A percentile compares a stretch with the other conserved stretches of the same genome.
Conservation (phyloP, 2,797 vertebrate genomes). For the Coccyzus lansbergi region DNA sequence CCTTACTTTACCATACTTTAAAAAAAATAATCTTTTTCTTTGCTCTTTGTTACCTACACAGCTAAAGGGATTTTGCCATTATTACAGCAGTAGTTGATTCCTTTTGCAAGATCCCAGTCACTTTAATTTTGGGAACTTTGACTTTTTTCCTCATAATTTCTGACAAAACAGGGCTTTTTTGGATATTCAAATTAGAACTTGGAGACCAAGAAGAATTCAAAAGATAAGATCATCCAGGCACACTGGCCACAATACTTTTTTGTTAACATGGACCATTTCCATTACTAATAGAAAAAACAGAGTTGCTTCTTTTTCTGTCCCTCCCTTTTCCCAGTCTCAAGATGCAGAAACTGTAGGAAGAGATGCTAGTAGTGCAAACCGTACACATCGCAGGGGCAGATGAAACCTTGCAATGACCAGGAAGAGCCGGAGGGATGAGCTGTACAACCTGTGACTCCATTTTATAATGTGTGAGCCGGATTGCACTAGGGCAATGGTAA, state of each 20-base stretch:
- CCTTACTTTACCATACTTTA: not conserved
- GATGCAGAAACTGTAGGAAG: not conserved
- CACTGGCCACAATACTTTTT: not conserved
- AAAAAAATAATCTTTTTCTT: not conserved
- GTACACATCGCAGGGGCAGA: accelerated
- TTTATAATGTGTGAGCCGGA: not conserved
- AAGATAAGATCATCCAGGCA: not conserved
- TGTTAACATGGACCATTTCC: not conserved
- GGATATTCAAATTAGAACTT: not conserved
- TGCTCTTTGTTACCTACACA: not conserved
- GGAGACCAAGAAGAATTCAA: not conserved
- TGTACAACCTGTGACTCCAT: not conserved
- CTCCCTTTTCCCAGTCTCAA: not conserved
- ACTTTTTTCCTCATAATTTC: not conserved
- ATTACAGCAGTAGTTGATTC: not conserved
- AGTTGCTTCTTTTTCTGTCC: not conserved
- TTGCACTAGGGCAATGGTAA: not conserved
- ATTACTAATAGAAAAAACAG: not conserved
- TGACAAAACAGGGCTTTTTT: not conserved
- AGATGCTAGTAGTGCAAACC: not conserved
- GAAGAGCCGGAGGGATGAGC: not conserved
- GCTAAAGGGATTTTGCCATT: not conserved
- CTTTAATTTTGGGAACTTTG: not conserved
- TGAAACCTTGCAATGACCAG: not conserved
- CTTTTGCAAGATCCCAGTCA: not conserved